These are phyloP conservation scores for Rattus norvegicus DNA, from an alignment of 2,113 vertebrate genomes.

Conservation along the genomic window DNA sequence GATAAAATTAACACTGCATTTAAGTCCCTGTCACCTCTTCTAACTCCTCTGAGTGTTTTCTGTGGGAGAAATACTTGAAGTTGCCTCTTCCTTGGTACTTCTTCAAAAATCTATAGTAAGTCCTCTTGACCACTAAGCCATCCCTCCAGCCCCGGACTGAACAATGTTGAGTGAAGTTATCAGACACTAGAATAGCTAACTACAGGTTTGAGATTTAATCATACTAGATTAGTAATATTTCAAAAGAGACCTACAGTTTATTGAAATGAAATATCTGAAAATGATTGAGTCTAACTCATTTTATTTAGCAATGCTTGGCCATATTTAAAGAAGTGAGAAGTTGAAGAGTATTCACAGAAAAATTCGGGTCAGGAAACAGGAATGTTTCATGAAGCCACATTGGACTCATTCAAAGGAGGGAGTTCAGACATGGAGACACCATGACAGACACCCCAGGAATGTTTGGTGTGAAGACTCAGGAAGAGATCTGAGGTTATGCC, in stretches of 20 bases:
- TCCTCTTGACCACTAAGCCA: neutral
- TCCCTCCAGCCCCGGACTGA: neutral
- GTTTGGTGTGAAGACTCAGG: neutral
- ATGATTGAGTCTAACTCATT: neutral
- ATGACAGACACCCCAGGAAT: neutral
- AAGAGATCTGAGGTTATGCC: neutral
- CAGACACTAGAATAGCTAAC: neutral
- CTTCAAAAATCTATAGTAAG: conserved; percentile 74
- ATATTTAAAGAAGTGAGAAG: neutral
- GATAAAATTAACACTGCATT: conserved; percentile 64
- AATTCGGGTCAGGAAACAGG: neutral
- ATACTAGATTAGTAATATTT: neutral
- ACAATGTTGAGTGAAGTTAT: neutral
- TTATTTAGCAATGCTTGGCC: neutral
- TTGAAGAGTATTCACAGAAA: neutral
- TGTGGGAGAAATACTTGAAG: conserved; percentile 89
- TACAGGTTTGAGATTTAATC: neutral
- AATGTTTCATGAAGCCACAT: neutral
- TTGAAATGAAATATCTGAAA: conserved; percentile 12
- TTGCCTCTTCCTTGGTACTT: conserved; percentile 87
- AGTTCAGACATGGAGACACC: neutral
- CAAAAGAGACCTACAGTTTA: neutral
- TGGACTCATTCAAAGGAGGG: neutral
- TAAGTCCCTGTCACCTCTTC: conserved; percentile 80
- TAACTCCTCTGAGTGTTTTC: conserved; percentile 89